Evolutionary conservation across 2,113 vertebrate species (phyloP), one percentile per base, ranked within the genome.

Genomic region (Takifugu bimaculatus): DNA sequence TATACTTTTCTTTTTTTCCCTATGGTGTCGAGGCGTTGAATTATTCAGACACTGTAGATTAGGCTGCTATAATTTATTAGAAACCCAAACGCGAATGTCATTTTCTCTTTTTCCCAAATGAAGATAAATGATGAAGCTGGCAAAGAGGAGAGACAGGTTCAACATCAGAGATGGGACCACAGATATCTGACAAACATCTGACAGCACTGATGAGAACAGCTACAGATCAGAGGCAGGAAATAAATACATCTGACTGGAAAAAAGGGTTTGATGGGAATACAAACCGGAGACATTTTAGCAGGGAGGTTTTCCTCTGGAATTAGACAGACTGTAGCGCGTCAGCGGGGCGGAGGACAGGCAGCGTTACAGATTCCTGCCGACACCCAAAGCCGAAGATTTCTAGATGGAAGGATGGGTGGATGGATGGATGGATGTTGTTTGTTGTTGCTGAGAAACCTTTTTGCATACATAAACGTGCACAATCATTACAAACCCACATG

Each of bases 31-130:
- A 25, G 2, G 47, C 79, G 65, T 68, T 79, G 63, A 87, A 86
- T 76, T 81, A 81, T 88, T 86, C 74, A 81, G 76, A 76, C 74
- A 51, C 44, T 78, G 57, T 81, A 54, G 72, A 87, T 68, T 78
- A 70, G 63, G 54, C 71, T 55, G 62, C 70, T 54, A 57, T 85
- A 84, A 87, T 91, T 88, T 89, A 80, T 88, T 80, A 81, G 74
- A 66, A 82, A 77, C 71, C 82, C 79, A 82, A 82, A 85, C 70
- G 80, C 82, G 72, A 70, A 83, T 81, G 84, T 84, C 78, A 79
- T 75, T 86, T 84, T 84, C 74, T 85, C 74, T 84, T 50, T 35
- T 57, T 79, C 85, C 88, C 84, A 87, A 68, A 88, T 44, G 43
- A 44, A 44, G 43, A 44, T 44, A 13, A 82, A 74, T 71, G 67